phyloP scores from a whole-genome alignment of 2,113 vertebrate genomes.

The Brachyhypopomus occidentalis region DNA sequence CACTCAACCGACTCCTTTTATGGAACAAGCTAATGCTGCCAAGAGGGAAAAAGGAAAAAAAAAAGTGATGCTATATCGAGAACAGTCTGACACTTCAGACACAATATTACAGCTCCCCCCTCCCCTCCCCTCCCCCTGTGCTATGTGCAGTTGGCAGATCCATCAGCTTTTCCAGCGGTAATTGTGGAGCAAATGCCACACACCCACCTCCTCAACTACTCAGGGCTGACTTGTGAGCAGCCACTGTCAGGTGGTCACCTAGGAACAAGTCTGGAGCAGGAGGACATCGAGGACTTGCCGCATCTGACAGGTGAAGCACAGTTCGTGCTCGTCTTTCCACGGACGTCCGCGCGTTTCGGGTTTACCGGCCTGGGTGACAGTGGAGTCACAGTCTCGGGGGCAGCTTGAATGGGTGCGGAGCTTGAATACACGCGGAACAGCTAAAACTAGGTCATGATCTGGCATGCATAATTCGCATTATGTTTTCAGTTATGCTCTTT shows the following conservation, averaged over 20 bases:
- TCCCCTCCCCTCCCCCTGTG: slow-evolving; percentile 8
- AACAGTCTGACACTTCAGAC: background rate
- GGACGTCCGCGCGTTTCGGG: background rate
- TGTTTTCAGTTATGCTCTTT: background rate
- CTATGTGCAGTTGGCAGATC: slow-evolving; percentile 77
- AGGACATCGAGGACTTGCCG: slow-evolving; percentile 25
- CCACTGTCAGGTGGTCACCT: slow-evolving; percentile 61
- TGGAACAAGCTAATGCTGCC: slow-evolving; percentile 37
- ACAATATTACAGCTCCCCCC: background rate
- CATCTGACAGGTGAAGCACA: slow-evolving; percentile 33
- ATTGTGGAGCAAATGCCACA: slow-evolving; percentile 92
- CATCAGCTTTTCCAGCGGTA: slow-evolving; percentile 87
- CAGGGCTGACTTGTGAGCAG: slow-evolving; percentile 84
- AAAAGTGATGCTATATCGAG: slow-evolving; percentile 17
- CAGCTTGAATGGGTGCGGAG: background rate
- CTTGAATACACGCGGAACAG: background rate
- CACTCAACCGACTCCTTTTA: slow-evolving; percentile 39
- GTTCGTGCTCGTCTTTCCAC: background rate
- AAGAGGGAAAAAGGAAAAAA: slow-evolving; percentile 7
- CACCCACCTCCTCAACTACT: slow-evolving; percentile 84
- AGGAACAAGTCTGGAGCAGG: slow-evolving; percentile 63
- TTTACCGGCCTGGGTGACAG: background rate
- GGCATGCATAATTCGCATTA: slow-evolving; percentile 8
- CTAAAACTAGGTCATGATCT: slow-evolving; percentile 3
- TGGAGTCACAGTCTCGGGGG: background rate